Conservation (phyloP, 2,888 invertebrate species). For the Lycophotia porphyrea region DNA sequence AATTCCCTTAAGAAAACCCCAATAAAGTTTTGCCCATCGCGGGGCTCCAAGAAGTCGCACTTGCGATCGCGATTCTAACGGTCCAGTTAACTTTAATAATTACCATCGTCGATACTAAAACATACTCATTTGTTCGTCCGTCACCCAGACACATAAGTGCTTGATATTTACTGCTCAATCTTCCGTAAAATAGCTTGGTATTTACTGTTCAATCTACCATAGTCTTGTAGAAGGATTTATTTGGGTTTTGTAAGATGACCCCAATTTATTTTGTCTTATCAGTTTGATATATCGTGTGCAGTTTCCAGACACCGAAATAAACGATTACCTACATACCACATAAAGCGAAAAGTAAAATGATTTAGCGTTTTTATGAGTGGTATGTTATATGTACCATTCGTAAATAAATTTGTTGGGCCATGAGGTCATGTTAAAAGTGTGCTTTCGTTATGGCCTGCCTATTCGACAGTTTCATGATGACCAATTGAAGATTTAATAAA, state of each 20-base stretch:
- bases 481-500: background rate
- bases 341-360: constrained; percentile 17
- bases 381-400: background rate
- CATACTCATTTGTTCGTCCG: constrained; percentile 14
- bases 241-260: constrained; percentile 28
- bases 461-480: background rate
- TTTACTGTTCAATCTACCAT: constrained; percentile 21
- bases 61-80: too few relatives aligned
- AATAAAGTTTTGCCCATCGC: background rate
- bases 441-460: too few relatives aligned
- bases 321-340: background rate
- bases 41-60: background rate
- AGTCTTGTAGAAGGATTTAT: constrained; percentile 38
- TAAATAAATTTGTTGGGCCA: background rate
- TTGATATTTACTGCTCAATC: background rate
- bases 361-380: constrained; percentile 2
- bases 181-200: constrained; percentile 26
- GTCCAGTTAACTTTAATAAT: too few relatives aligned
- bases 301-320: constrained; percentile 3
- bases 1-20: background rate
- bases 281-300: constrained; percentile 30
- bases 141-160: background rate
- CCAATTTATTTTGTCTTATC: constrained; percentile 50
- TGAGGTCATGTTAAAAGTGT: background rate
- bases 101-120: constrained; percentile 1